Evolutionary conservation across 2,113 vertebrate genomes (phyloP).

Genomic region (Vidua macroura): DNA sequence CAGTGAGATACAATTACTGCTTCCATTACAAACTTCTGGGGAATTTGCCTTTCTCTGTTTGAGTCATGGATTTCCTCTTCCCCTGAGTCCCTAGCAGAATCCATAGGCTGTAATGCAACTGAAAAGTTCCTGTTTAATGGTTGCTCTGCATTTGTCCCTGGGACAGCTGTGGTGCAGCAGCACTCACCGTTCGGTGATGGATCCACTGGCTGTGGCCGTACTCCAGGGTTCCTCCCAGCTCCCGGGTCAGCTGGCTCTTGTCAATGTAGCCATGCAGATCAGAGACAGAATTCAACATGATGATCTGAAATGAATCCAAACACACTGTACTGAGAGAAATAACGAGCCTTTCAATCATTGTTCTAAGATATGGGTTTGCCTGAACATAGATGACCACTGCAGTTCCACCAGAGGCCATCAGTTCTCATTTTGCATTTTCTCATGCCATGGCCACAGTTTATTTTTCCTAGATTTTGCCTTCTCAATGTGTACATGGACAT

Average conservation of each 20-base stretch:
- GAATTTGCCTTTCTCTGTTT: background rate
- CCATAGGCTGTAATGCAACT: background rate
- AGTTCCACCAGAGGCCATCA: background rate
- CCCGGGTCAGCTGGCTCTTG: slow-evolving; percentile 88
- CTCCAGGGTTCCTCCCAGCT: slow-evolving; percentile 89
- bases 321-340: background rate
- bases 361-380: background rate
- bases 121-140: background rate
- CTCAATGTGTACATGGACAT: background rate
- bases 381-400: background rate
- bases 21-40: background rate
- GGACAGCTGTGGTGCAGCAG: background rate
- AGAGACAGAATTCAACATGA: slow-evolving; percentile 92
- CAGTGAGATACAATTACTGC: background rate
- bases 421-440: background rate
- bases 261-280: slow-evolving; percentile 92
- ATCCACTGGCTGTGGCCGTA: slow-evolving; percentile 95
- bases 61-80: background rate
- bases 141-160: background rate
- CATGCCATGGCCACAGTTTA: background rate
- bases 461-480: background rate
- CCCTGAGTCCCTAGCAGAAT: background rate
- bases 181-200: slow-evolving; percentile 90
- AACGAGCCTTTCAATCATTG: background rate
- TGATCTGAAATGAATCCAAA: slow-evolving; percentile 77